phyloP scores from a whole-genome alignment of 2,113 vertebrate genomes.

The Neoarius graeffei region DNA sequence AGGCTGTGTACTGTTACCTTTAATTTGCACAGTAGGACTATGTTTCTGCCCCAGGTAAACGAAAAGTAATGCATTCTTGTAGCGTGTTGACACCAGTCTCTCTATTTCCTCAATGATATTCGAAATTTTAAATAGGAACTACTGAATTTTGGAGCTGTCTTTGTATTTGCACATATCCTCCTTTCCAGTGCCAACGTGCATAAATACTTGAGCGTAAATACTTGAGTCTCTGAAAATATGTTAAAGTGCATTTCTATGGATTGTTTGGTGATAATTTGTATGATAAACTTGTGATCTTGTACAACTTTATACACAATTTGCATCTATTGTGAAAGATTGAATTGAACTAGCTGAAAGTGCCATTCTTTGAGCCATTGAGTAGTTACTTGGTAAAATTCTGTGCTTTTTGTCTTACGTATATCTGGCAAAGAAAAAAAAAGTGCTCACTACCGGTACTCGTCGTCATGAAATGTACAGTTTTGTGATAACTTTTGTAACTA shows the following conservation, averaged over 20 bases:
- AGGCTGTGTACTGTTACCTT: constrained; percentile 77
- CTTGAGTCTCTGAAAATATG: constrained; percentile 57
- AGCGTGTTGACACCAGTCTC: constrained; percentile 63
- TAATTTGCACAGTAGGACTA: constrained; percentile 70
- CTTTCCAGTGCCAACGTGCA: constrained; percentile 58
- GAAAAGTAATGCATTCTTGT: constrained; percentile 63
- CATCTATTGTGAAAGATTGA: constrained; percentile 80
- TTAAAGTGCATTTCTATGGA: constrained; percentile 77
- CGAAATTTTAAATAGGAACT: constrained; percentile 35
- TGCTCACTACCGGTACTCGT: constrained; percentile 76
- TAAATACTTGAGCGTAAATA: constrained; percentile 62
- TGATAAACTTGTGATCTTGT: constrained; percentile 38
- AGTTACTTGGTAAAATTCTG: constrained; percentile 75
- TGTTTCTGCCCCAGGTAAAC: constrained; percentile 53
- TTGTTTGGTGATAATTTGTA: constrained; percentile 79
- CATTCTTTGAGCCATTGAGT: constrained; percentile 76
- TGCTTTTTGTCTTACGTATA: constrained; percentile 77
- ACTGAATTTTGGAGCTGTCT: constrained; percentile 53
- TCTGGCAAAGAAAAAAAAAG: constrained; percentile 75
- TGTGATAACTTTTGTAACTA: constrained; percentile 98
- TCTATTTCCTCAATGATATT: constrained; percentile 20
- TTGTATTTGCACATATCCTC: constrained; percentile 58
- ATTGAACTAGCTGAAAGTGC: constrained; percentile 73
- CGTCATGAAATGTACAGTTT: constrained; percentile 90
- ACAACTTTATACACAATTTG: constrained; percentile 82